phyloP scores from a whole-genome alignment of 1,140 invertebrate species.

The Theocolax elegans region DNA sequence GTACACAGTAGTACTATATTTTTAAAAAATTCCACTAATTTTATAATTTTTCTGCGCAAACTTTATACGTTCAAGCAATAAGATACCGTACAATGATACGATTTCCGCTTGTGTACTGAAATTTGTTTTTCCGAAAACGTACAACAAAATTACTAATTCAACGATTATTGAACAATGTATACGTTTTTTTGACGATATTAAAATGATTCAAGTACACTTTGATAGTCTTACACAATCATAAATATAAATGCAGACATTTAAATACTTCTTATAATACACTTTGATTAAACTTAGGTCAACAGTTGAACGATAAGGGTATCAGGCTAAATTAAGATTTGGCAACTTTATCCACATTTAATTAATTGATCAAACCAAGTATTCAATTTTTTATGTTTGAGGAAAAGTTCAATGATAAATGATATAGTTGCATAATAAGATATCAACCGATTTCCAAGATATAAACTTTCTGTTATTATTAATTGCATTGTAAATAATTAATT shows the following conservation, averaged over 20 bases:
- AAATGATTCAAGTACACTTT: background rate
- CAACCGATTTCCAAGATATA: background rate
- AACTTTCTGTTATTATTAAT: no score
- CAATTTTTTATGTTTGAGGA: background rate
- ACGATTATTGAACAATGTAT: no score
- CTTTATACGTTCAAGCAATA: no score
- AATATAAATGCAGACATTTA: no score
- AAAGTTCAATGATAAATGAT: conserved; percentile 3
- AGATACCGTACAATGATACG: no score
- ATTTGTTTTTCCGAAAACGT: no score
- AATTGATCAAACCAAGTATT: conserved; percentile 22
- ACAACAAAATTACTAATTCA: no score
- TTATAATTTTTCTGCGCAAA: no score
- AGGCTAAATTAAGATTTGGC: conserved; percentile 27
- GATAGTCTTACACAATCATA: background rate
- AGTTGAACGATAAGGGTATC: conserved; percentile 39
- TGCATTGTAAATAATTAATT: no score
- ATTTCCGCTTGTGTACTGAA: no score
- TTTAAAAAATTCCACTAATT: no score
- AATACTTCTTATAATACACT: background rate
- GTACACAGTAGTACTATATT: no score
- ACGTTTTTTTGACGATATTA: background rate
- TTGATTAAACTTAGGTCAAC: conserved; percentile 27
- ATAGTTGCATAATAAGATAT: background rate
- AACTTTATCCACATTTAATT: conserved; percentile 19